phyloP scores from a whole-genome alignment of 2,888 invertebrate genomes.

The Trissoscelio sp. region DNA sequence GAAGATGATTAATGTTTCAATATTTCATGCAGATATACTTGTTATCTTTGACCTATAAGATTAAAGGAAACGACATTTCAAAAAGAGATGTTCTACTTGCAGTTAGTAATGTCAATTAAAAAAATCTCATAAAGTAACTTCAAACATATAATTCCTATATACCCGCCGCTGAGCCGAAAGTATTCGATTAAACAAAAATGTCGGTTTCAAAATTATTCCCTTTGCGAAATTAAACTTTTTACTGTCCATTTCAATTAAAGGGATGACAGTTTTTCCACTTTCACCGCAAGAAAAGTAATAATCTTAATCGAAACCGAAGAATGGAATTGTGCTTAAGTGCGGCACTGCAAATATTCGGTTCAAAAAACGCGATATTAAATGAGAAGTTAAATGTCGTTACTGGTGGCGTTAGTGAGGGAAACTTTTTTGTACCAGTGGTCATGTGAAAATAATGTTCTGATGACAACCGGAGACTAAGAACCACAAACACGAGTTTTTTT shows the following conservation, averaged over 20 bases:
- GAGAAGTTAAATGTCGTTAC: conserved; percentile 52
- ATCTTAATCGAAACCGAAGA: conserved; percentile 48
- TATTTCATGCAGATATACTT: not conserved
- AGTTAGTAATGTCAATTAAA: conserved; percentile 10
- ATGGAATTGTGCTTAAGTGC: conserved; percentile 12
- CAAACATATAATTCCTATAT: not conserved
- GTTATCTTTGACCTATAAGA: conserved; percentile 27
- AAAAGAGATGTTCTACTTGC: not conserved
- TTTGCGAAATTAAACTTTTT: conserved; percentile 15
- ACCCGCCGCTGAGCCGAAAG: not conserved
- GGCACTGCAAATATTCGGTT: conserved; percentile 42
- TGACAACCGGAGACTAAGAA: conserved; percentile 24
- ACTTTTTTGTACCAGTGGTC: conserved; percentile 44
- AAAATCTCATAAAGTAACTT: conserved; percentile 16
- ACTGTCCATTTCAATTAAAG: conserved; percentile 40
- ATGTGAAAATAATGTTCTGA: conserved; percentile 54
- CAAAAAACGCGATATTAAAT: conserved; percentile 34
- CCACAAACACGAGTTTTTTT: conserved; percentile 37
- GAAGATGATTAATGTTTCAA: conserved; percentile 21
- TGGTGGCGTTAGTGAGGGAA: conserved; percentile 21
- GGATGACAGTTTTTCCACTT: conserved; percentile 15
- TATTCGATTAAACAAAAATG: conserved; percentile 24
- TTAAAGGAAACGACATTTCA: conserved; percentile 18
- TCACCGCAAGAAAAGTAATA: conserved; percentile 45
- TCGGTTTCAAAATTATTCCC: not conserved